Evolutionary conservation across 2,888 invertebrate species (phyloP).

Genomic region (Agelastica alni): DNA sequence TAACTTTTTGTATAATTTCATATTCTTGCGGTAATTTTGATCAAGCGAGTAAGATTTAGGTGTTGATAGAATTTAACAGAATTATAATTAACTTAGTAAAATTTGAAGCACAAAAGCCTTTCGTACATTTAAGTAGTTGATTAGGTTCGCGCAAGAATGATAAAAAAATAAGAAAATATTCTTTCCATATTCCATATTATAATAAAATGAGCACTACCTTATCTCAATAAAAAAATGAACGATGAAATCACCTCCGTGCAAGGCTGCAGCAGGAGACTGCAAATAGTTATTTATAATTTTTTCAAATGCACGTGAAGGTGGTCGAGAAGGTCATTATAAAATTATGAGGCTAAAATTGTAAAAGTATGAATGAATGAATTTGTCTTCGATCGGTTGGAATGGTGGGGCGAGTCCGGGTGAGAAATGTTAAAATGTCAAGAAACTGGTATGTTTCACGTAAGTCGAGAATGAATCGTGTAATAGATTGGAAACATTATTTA

Average conservation of each 20-base stretch:
- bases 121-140: no score
- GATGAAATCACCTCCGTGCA: constrained; percentile 20
- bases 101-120: no score
- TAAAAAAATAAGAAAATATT: no score
- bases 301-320: constrained; percentile 41
- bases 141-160: no score
- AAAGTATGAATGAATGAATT: constrained; percentile 37
- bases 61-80: no score
- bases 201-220: constrained; percentile 1
- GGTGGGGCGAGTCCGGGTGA: background rate
- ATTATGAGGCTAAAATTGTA: constrained; percentile 35
- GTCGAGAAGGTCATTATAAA: constrained; percentile 40
- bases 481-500: no score
- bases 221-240: constrained; percentile 8
- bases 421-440: constrained; percentile 6
- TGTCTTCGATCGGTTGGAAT: background rate
- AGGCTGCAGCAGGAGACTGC: constrained; percentile 26
- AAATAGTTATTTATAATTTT: constrained; percentile 39
- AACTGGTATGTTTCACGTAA: constrained; percentile 3
- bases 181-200: no score
- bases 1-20: no score
- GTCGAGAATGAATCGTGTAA: no score
- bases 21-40: no score
- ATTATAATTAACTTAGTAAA: no score
- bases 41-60: no score